These are phyloP conservation scores for Scleropages formosus DNA, from an alignment of 2,797 vertebrate genomes.

Conservation along the genomic window DNA sequence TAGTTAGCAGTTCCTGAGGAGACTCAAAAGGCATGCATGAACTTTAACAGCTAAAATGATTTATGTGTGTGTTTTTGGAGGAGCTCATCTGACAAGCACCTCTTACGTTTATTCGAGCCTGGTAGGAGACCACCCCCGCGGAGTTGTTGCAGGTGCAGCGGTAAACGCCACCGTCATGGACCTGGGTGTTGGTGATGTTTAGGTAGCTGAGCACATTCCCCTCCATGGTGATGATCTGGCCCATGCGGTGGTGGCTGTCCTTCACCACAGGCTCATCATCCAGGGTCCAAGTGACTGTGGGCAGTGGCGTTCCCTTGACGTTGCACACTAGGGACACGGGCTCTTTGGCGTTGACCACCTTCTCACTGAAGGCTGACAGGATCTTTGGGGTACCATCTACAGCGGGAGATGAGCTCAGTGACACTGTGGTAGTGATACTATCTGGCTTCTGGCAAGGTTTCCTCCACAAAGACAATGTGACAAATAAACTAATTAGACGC, in stretches of 20 bases:
- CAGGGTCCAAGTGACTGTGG: slow-evolving; percentile 89
- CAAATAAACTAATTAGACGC: not conserved
- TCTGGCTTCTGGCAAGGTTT: not conserved
- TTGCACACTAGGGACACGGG: slow-evolving; percentile 93
- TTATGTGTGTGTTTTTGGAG: slow-evolving; percentile 83
- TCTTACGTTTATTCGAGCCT: slow-evolving; percentile 99
- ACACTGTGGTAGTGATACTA: slow-evolving; percentile 11
- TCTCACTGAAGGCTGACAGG: slow-evolving; percentile 94
- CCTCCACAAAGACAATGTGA: not conserved
- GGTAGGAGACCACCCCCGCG: slow-evolving; percentile 95
- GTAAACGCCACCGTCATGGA: slow-evolving; percentile 94
- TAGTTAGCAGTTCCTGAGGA: slow-evolving; percentile 36
- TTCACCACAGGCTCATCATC: slow-evolving; percentile 95
- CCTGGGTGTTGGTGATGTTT: slow-evolving; percentile 93
- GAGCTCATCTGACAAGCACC: slow-evolving; percentile 99
- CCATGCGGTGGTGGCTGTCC: slow-evolving; percentile 88
- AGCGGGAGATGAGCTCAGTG: not conserved
- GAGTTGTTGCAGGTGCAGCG: slow-evolving; percentile 98
- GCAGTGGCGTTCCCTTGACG: slow-evolving; percentile 92
- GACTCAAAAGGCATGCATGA: slow-evolving; percentile 57
- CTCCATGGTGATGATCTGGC: slow-evolving; percentile 88
- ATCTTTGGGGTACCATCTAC: slow-evolving; percentile 97
- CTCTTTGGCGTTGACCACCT: slow-evolving; percentile 92
- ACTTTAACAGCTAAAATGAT: slow-evolving; percentile 55
- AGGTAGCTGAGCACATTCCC: slow-evolving; percentile 96